Base-by-base conservation (phyloP, 2,113 vertebrate genomes). In the Grammomys surdaster region DNA sequence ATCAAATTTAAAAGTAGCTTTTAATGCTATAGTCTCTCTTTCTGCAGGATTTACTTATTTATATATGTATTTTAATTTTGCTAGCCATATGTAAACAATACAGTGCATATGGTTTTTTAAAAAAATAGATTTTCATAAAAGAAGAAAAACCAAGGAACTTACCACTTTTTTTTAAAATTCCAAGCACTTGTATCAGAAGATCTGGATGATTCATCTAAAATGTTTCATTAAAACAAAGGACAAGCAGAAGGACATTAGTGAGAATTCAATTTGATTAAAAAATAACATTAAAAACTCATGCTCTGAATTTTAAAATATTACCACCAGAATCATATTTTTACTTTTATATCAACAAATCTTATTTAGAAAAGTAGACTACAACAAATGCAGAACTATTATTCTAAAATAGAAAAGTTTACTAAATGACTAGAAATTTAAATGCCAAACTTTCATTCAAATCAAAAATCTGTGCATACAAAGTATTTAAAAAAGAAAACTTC, bases 201-300 rank as follows among this genome's bases (percentile, higher is more conserved):
- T 99, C 99, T 81, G 99, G 99, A 87, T 99, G 99, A 93, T 98
- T 99, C 99, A 99, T 99, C 99, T 99, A 97, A 97, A 98, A 91
- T 84, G 93, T 93, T 90, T 97, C 97, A 95, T 60, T 95, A 96
- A 97, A 97, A 96, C 17, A 96, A 94, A 96, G 88, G 10, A 88
- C 75, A 85, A 40, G 40, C 58, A 76, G 33, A 51, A 94, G 77
- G 93, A 95, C 26, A 93, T 95, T 85, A 96, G 1, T 58, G 28
- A 95, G 76, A 46, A 63, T 33, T 95, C 73, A 63, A 94, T 93
- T 90, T n/a, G 48, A 93, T 82, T 96, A 58, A 63, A 4, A 26
- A 95, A 88, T 19, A 97, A 88, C 14, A 63, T 33, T 97, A 92
- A 84, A 91, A 86, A 97, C 90, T 78, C 36, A 97, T 89, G 9